Evolutionary conservation across 2,888 invertebrate species (phyloP).

Genomic region (Drosophila recens): DNA sequence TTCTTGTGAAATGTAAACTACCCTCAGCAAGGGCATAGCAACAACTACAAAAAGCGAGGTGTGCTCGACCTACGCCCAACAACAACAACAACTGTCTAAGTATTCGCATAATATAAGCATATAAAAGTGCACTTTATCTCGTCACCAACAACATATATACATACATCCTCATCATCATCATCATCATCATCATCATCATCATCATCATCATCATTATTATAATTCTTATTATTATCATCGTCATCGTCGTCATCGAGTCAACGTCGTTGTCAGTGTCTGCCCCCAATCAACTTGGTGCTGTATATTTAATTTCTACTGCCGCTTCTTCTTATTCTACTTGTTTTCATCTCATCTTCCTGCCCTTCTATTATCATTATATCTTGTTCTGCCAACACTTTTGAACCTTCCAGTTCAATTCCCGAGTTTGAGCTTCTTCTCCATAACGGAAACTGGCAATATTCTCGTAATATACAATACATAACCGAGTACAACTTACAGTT

Average conservation of each 20-base stretch:
- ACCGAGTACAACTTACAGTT: constrained; percentile 21
- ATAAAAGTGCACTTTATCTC: constrained; percentile 33
- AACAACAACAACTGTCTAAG: constrained; percentile 28
- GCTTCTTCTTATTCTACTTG: not conserved
- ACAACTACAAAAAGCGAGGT: constrained; percentile 36
- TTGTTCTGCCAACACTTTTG: constrained; percentile 42
- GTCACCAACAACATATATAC: constrained; percentile 11
- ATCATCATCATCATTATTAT: constrained; percentile 11
- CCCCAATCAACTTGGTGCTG: constrained; percentile 51
- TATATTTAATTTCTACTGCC: constrained; percentile 49
- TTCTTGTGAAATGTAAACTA: not conserved
- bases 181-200: too few relatives aligned
- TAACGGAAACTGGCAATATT: constrained; percentile 56
- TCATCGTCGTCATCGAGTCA: constrained; percentile 26
- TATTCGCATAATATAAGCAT: constrained; percentile 25
- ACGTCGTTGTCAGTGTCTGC: constrained; percentile 38
- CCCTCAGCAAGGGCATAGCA: not conserved
- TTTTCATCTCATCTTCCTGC: not conserved
- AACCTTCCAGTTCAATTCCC: constrained; percentile 37
- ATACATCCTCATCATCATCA: too few relatives aligned
- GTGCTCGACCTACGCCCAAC: constrained; percentile 58
- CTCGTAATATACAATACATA: constrained; percentile 13
- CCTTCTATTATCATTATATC: not conserved
- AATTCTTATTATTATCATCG: constrained; percentile 12
- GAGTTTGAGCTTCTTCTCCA: constrained; percentile 25